phyloP scores from a whole-genome alignment of 2,113 vertebrate genomes.

The Spea multiplicata region DNA sequence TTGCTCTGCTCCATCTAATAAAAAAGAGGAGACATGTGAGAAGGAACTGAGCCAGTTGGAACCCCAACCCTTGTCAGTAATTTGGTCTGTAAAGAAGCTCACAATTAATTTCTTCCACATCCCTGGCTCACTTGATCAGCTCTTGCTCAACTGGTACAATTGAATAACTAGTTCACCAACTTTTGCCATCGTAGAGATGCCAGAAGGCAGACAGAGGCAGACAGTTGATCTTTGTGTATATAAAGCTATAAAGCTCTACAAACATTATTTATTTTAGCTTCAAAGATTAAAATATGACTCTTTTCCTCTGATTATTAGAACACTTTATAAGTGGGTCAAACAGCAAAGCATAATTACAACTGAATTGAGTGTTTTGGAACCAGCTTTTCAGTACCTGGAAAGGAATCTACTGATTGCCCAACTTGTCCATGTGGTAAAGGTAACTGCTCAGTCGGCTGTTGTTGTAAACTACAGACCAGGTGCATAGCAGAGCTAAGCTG shows the following conservation, averaged over 20 bases:
- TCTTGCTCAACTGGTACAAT: too few species aligned
- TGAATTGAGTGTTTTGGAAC: not conserved
- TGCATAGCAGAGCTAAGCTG: constrained; percentile 53
- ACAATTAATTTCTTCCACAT: too few species aligned
- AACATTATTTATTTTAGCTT: not conserved
- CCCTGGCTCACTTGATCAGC: too few species aligned
- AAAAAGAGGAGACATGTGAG: too few species aligned
- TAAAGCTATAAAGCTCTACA: not conserved
- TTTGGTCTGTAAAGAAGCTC: too few species aligned
- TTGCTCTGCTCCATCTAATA: too few species aligned
- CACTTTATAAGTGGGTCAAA: not conserved
- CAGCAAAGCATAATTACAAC: not conserved
- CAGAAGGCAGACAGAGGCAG: not conserved
- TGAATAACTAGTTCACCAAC: not conserved
- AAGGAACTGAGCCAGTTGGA: too few species aligned
- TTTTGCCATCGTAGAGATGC: not conserved
- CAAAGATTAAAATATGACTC: not conserved
- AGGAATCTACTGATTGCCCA: constrained; percentile 1
- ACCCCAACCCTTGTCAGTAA: too few species aligned
- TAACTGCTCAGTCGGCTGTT: constrained; percentile 66
- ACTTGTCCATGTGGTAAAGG: constrained; percentile 48
- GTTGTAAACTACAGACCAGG: constrained; percentile 61
- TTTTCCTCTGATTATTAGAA: too few species aligned
- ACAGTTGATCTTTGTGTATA: too few species aligned
- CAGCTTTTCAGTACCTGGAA: constrained; percentile 59